Conservation (phyloP, 2,888 invertebrate species). For the Miltochrista miniata region DNA sequence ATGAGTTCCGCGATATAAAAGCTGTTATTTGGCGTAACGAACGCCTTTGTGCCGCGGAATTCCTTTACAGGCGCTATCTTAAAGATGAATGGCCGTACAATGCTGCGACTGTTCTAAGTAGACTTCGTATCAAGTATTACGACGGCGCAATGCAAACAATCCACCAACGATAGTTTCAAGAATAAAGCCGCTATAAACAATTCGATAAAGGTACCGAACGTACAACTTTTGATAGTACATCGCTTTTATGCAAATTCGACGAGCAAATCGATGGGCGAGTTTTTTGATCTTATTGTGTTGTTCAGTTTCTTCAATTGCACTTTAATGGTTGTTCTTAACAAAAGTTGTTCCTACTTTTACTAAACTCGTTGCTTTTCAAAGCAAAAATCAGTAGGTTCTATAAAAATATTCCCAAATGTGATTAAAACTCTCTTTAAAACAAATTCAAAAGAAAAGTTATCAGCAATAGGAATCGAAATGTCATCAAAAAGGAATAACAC, state of each 20-base stretch:
- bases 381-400: background rate
- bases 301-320: slow-evolving; percentile 28
- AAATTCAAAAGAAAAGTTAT: slow-evolving; percentile 59
- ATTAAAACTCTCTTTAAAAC: slow-evolving; percentile 48
- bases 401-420: slow-evolving; percentile 18
- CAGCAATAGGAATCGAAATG: slow-evolving; percentile 63
- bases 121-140: slow-evolving; percentile 22
- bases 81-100: slow-evolving; percentile 44
- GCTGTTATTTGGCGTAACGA: slow-evolving; percentile 57
- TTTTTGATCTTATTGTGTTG: slow-evolving; percentile 26
- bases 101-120: slow-evolving; percentile 30
- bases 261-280: slow-evolving; percentile 32
- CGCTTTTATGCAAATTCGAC: slow-evolving; percentile 50
- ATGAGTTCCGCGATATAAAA: slow-evolving; percentile 46
- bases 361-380: background rate
- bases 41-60: slow-evolving; percentile 51
- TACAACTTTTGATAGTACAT: slow-evolving; percentile 43
- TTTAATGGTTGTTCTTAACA: slow-evolving; percentile 14
- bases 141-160: slow-evolving; percentile 40
- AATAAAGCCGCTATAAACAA: slow-evolving; percentile 40
- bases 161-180: slow-evolving; percentile 30
- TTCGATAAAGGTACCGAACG: slow-evolving; percentile 40
- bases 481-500: slow-evolving; percentile 79
- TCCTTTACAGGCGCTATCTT: slow-evolving; percentile 40
- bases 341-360: slow-evolving; percentile 1